Conservation (phyloP, 2,113 vertebrate species). For the human (Homo sapiens) region GRCh38 chr18:7575001-7575500, state of each 20-base stretch:
- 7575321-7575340: constrained; percentile 61
- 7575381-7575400: neutral
- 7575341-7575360: neutral
- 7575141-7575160: neutral
- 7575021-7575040: no score
- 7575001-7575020: no score
- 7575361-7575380: constrained; percentile 35
- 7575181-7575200: neutral
- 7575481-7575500: neutral
- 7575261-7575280: constrained; percentile 67
- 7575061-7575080: neutral
- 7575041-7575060: neutral
- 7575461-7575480: neutral
- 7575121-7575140: neutral
- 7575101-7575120: constrained; percentile 31
- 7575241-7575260: neutral
- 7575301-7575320: constrained; percentile 85
- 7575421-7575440: neutral
- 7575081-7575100: neutral
- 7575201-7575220: neutral
- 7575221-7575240: neutral
- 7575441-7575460: neutral
- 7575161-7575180: neutral
- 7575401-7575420: neutral
- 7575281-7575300: constrained; percentile 82